phyloP scores from a whole-genome alignment of 2,797 vertebrate genomes.

The Acanthiza pusilla region DNA sequence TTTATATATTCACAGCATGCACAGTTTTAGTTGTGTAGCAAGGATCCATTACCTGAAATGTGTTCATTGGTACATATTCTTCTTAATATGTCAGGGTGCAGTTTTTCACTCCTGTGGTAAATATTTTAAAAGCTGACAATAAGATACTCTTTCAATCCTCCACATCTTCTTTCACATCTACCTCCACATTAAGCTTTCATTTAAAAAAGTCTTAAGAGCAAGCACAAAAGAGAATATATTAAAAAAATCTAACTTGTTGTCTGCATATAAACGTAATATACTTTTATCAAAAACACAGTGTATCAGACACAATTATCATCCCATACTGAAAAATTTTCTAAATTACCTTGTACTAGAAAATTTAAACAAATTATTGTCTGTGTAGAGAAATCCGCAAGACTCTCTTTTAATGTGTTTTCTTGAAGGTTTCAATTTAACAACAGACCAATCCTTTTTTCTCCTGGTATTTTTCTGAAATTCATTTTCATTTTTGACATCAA shows the following conservation, averaged over 20 bases:
- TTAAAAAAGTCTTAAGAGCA: background rate
- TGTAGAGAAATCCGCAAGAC: background rate
- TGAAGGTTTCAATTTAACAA: background rate
- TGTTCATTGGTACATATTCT: background rate
- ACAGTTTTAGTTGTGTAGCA: background rate
- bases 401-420: background rate
- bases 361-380: rapidly evolving
- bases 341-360: background rate
- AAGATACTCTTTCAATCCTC: background rate
- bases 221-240: background rate
- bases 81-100: background rate
- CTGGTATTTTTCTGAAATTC: background rate
- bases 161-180: background rate
- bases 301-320: background rate
- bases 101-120: background rate
- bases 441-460: background rate
- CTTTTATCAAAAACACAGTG: background rate
- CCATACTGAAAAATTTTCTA: background rate
- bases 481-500: background rate
- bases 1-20: background rate
- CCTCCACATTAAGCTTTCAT: background rate
- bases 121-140: background rate
- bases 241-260: background rate
- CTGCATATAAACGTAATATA: background rate
- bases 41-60: background rate